Conservation (phyloP, 2,888 invertebrate genomes). For the Drosophila recens region DNA sequence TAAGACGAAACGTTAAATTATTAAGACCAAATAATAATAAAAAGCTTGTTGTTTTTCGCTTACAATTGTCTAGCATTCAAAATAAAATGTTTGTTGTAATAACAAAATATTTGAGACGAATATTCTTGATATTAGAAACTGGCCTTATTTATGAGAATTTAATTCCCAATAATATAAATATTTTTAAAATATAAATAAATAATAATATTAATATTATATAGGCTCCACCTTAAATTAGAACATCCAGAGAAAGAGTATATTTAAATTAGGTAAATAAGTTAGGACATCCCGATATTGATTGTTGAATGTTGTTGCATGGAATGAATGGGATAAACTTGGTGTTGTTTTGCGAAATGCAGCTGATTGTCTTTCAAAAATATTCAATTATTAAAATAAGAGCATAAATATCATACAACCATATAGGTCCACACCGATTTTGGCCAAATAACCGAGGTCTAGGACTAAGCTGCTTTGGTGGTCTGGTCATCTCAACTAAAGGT, state of each 20-base stretch:
- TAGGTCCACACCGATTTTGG: slow-evolving; percentile 3
- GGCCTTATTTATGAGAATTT: too few relatives aligned
- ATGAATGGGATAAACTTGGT: slow-evolving; percentile 4
- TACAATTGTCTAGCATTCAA: too few relatives aligned
- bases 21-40: too few relatives aligned
- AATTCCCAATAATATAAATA: too few relatives aligned
- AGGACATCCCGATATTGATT: slow-evolving; percentile 13
- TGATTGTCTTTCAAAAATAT: slow-evolving; percentile 24
- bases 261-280: background rate
- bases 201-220: too few relatives aligned
- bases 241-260: background rate
- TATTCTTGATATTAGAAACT: too few relatives aligned
- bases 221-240: background rate
- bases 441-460: slow-evolving; percentile 52
- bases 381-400: slow-evolving; percentile 35
- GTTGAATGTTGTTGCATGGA: slow-evolving; percentile 18
- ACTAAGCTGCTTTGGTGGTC: slow-evolving; percentile 49
- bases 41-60: too few relatives aligned
- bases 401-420: background rate
- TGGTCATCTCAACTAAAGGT: slow-evolving; percentile 41
- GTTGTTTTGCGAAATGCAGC: slow-evolving; percentile 8
- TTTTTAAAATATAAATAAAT: too few relatives aligned
- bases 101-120: too few relatives aligned
- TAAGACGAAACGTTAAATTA: too few relatives aligned
- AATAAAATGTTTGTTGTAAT: too few relatives aligned